Evolutionary conservation across 2,797 vertebrate genomes (phyloP).

Genomic region (Chanos chanos): DNA sequence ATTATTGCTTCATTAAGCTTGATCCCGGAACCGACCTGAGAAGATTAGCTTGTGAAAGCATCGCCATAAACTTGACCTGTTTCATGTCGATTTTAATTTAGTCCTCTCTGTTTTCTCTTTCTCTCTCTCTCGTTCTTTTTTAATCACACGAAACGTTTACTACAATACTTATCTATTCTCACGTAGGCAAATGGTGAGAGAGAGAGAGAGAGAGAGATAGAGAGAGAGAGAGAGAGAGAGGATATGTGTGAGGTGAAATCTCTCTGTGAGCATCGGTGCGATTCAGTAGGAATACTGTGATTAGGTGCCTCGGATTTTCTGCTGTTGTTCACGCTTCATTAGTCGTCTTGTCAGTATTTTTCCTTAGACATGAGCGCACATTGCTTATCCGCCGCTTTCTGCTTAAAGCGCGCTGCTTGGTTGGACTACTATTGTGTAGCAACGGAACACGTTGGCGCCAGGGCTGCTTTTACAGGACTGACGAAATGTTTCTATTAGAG

Average conservation of each 20-base stretch:
- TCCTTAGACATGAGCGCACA: conserved; percentile 90
- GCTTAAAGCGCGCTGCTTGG: conserved; percentile 64
- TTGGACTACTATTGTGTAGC: not conserved
- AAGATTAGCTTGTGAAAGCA: conserved; percentile 93
- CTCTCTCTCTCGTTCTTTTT: conserved; percentile 38
- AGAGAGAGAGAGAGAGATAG: no score
- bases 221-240: no score
- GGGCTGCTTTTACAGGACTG: not conserved
- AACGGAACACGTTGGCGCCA: no score
- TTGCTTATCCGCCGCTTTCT: conserved; percentile 79
- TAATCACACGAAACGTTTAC: conserved; percentile 60
- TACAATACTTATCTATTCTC: conserved; percentile 56
- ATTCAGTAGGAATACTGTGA: conserved; percentile 67
- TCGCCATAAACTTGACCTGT: conserved; percentile 92
- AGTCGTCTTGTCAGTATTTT: conserved; percentile 90
- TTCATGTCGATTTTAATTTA: conserved; percentile 97
- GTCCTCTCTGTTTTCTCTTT: conserved; percentile 71
- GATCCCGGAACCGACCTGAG: conserved; percentile 88
- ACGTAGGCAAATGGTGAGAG: conserved; percentile 47
- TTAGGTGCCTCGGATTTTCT: conserved; percentile 80
- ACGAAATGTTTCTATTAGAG: not conserved
- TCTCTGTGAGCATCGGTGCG: conserved; percentile 73
- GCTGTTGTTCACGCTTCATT: conserved; percentile 89
- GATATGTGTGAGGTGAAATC: conserved; percentile 54
- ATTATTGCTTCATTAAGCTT: conserved; percentile 98